Percentiles rank a stretch among this genome's conserved stretches.
These are phyloP conservation scores for Megalonaias nervosa DNA, from an alignment of 1,140 invertebrate genomes.

Conservation along the genomic window DNA sequence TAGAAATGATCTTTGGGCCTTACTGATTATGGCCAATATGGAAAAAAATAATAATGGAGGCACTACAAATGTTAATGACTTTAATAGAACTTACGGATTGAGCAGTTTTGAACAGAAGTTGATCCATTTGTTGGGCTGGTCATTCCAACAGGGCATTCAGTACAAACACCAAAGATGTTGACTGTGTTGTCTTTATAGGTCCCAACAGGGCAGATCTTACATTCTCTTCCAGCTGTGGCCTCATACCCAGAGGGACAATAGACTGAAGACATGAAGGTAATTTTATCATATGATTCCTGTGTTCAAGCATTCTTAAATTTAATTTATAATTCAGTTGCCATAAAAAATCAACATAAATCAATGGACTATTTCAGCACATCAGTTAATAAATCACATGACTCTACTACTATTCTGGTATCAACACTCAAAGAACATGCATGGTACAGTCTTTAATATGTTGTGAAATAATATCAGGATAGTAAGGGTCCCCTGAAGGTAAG, in stretches of 20 bases:
- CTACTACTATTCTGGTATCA: too few species aligned
- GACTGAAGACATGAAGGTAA: constrained; percentile 6
- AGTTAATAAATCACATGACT: too few species aligned
- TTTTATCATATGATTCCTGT: not conserved
- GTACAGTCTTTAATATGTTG: too few species aligned
- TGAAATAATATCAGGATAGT: too few species aligned
- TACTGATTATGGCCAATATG: not conserved
- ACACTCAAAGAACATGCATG: too few species aligned
- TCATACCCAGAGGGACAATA: constrained; percentile 30
- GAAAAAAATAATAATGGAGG: not conserved
- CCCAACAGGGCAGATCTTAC: constrained; percentile 4
- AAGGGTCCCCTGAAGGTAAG: too few species aligned
- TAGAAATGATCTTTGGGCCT: too few species aligned
- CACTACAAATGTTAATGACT: not conserved
- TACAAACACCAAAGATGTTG: constrained; percentile 1
- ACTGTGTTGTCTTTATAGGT: constrained; percentile 22
- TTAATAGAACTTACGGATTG: constrained; percentile 16
- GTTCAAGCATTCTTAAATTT: not conserved
- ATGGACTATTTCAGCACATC: too few species aligned
- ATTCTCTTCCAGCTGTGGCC: not conserved
- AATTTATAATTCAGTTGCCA: not conserved
- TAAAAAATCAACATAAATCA: too few species aligned
- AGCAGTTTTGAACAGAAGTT: constrained; percentile 1
- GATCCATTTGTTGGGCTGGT: not conserved
- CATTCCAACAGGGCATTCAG: not conserved